Conservation (phyloP, 2,888 invertebrate species). For the Xestia sexstrigata region DNA sequence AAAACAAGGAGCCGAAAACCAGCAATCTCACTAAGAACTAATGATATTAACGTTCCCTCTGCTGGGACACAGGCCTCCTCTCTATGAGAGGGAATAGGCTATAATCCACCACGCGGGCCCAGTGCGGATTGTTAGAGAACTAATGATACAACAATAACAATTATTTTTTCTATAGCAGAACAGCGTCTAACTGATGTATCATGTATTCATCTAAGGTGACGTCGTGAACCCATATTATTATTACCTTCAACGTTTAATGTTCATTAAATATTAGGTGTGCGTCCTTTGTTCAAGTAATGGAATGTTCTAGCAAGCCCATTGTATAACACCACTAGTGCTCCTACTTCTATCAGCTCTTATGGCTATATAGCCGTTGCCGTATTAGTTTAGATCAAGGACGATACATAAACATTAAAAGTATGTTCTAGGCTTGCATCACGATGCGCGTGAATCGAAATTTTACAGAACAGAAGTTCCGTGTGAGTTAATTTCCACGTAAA, state of each 20-base stretch:
- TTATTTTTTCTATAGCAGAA: neutral
- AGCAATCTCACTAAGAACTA: neutral
- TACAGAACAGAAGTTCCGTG: constrained; percentile 48
- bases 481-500: constrained; percentile 35
- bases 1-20: neutral
- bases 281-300: constrained; percentile 36
- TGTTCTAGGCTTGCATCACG: constrained; percentile 38
- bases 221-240: neutral
- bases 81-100: no score
- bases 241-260: constrained; percentile 14
- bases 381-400: constrained; percentile 21
- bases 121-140: no score
- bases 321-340: no score
- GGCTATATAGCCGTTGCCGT: constrained; percentile 17
- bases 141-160: no score
- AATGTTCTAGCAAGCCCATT: constrained; percentile 15
- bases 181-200: neutral
- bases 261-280: constrained; percentile 25
- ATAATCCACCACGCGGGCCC: no score
- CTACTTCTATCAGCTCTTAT: no score
- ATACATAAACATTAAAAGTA: constrained; percentile 37
- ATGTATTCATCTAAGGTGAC: constrained; percentile 14
- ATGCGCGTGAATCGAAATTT: constrained; percentile 42
- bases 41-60: no score
- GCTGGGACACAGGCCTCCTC: no score